Base-by-base conservation (phyloP, 2,888 invertebrate genomes). In the Drosophila meridiana region DNA sequence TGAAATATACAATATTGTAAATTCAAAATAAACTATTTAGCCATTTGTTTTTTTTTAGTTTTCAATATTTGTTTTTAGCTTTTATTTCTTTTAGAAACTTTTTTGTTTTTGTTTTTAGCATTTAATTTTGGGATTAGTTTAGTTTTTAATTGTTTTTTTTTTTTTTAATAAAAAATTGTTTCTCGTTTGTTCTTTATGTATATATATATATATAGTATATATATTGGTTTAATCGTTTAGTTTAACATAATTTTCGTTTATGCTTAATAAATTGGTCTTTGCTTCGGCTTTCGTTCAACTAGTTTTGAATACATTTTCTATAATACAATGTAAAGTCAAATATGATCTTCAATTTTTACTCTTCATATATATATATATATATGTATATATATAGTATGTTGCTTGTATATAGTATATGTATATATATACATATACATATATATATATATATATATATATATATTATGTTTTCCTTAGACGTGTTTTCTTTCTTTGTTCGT, bases 261-360 rank as follows among this genome's bases (percentile, higher is more conserved):
- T 87, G 71, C 74, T 86, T 83, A 79, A 87, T 90, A 87, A 87
- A 87, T 87, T 87, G 87, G 87, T 87, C 87, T 87, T 87, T 87
- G 89, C 89, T 84, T 89, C 84, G 84, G 84, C 84, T 89, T 75
- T 74, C 85, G 68, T 87, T 87, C 82, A 87, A 79, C 84, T 85
- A 85, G 82, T 52, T 72, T 34, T 72, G 85, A 84, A 78, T 84
- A 88, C 83, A 78, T 78, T 42, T 53, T 79, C 76, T 85, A 87
- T 79, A 85, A 89, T 89, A 89, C 87, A 85, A 81, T 50, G 79
- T 87, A 80, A 89, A 84, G 84, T 85, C 84, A 87, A 85, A 87
- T 85, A 84, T 87, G 82, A 84, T 89, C 80, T 79, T 40, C 45
- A 38, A 47, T 36, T 32, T 55, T 36, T 72, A 53, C 61, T 83